Conservation (phyloP, 2,113 vertebrate species). For the Cryptotis parvus region DNA sequence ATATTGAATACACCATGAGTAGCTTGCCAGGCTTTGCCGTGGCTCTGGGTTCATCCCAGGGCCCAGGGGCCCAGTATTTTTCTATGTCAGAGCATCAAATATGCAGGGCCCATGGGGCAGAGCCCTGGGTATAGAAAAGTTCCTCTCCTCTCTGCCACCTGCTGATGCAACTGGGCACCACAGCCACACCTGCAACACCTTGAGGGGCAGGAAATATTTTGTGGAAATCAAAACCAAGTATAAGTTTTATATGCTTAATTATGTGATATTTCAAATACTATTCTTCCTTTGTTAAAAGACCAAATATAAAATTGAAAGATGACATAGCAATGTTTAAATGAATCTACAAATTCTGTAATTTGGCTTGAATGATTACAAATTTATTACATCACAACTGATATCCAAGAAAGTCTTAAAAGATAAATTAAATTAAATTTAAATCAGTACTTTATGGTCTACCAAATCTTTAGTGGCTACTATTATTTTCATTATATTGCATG, state of each 20-base stretch:
- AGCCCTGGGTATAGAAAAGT: too few relatives aligned
- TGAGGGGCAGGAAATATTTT: too few relatives aligned
- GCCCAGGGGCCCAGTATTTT: too few relatives aligned
- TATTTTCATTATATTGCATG: not conserved
- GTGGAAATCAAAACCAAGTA: not conserved
- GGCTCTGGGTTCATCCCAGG: too few relatives aligned
- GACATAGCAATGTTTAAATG: not conserved
- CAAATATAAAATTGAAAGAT: constrained; percentile 31
- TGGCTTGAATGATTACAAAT: not conserved
- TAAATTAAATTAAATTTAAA: constrained; percentile 52
- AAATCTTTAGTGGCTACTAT: not conserved
- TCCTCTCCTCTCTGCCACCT: too few relatives aligned
- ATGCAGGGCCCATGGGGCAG: too few relatives aligned
- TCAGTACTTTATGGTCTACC: not conserved
- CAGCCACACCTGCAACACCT: too few relatives aligned
- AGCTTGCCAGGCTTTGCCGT: too few relatives aligned
- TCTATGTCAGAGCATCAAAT: too few relatives aligned
- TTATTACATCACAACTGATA: not conserved
- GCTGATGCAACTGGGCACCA: too few relatives aligned
- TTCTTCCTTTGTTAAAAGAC: not conserved
- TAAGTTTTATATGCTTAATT: not conserved
- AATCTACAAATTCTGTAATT: not conserved
- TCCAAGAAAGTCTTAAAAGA: not conserved
- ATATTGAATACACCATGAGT: too few relatives aligned
- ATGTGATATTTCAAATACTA: not conserved